Evolutionary conservation across 2,888 invertebrate species (phyloP), one percentile per base, ranked within the genome.

Genomic region (Campoplex nolae): DNA sequence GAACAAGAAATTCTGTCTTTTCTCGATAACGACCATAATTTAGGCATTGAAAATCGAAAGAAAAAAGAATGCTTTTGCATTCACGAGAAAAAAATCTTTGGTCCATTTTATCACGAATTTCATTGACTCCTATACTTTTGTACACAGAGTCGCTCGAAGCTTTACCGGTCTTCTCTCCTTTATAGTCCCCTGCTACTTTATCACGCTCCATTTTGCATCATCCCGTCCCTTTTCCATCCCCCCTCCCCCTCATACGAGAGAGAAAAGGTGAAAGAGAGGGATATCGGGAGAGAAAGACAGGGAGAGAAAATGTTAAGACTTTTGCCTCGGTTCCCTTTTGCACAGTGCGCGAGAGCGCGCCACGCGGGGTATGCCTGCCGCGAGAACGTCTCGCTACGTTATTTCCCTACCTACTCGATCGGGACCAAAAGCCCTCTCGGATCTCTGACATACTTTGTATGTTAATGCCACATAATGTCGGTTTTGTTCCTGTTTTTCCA

Each of bases 381-480:
- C 93, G 93, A 93, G 93, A 93, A 93, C 93, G 93, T 93, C 92
- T 90, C 87, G 89, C 90, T 92, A 83, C 88, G 82, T 88, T 86
- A 86, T 88, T 85, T 88, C 84, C 80, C 85, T 88, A 83, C 70
- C 75, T 73, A 45, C 48, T 48, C 67, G 38, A 56, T 35, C 13
- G 56, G 56, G 74, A 75, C 65, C 82, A 81, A 76, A 77, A 70
- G 48, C 70, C 70, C 68, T 54, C 68, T 75, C 38, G 74, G 74
- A 81, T 74, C 91, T 93, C 94, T 94, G 94, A 94, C 93, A 94
- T 94, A 94, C 94, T 94, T 94, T 94, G 94, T 94, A 94, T 94
- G 94, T 94, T 94, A 94, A 94, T 94, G 93, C 94, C 93, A 93
- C 93, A 94, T 94, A 94, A 94, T 94, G 93, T 94, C 92, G 93